A percentile compares a stretch with the other conserved stretches of the same genome.
phyloP scores from a whole-genome alignment of 1,140 invertebrate species.

The Anagrus nilaparvatae region DNA sequence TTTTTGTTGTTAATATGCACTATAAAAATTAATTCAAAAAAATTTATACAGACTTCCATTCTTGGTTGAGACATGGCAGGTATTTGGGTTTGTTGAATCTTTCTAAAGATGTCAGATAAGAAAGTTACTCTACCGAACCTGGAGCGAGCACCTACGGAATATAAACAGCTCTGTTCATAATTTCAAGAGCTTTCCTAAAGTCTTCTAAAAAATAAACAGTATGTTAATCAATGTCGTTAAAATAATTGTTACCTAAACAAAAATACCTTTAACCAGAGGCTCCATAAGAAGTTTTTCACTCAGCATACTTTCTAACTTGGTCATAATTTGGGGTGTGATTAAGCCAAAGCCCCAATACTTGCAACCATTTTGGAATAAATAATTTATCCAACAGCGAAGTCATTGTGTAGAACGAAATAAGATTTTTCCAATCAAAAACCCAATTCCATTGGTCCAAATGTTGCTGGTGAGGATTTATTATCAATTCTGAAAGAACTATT shows the following conservation, averaged over 20 bases:
- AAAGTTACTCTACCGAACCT: slow-evolving; percentile 46
- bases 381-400: slow-evolving; percentile 65
- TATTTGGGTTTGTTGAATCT: slow-evolving; percentile 42
- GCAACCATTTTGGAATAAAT: slow-evolving; percentile 84
- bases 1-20: too few relatives aligned
- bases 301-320: slow-evolving; percentile 67
- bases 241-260: too few relatives aligned
- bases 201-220: slow-evolving; percentile 47
- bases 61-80: slow-evolving; percentile 42
- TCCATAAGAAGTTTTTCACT: slow-evolving; percentile 56
- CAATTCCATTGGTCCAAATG: slow-evolving; percentile 73
- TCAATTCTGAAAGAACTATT: slow-evolving; percentile 57
- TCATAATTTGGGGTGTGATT: slow-evolving; percentile 71
- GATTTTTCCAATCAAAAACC: slow-evolving; percentile 77
- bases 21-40: too few relatives aligned
- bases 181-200: slow-evolving; percentile 80
- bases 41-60: slow-evolving; percentile 35
- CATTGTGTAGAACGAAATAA: slow-evolving; percentile 62
- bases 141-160: slow-evolving; percentile 42
- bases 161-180: slow-evolving; percentile 77
- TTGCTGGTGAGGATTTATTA: slow-evolving; percentile 81
- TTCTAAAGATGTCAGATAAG: slow-evolving; percentile 47
- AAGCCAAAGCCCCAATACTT: slow-evolving; percentile 70
- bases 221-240: slow-evolving; percentile 9
- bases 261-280: slow-evolving; percentile 57